Conservation (phyloP, 2,888 invertebrate genomes). For the Dryadula phaetusa region DNA sequence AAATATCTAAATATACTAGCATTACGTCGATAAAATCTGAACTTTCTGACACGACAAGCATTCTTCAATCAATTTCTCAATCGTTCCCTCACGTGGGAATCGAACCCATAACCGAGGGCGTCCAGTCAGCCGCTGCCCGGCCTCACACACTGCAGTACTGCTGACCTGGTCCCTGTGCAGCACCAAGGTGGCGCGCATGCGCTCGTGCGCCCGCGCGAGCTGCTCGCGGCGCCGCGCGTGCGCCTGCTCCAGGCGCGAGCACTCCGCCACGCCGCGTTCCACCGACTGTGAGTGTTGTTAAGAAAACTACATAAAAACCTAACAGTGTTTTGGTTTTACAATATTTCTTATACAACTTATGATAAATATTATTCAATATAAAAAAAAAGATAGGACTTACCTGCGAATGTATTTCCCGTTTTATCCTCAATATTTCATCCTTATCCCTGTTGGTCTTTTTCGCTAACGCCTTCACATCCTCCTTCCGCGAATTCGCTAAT, state of each 20-base stretch:
- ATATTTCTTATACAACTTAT: no score
- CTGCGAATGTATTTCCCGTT: slow-evolving; percentile 89
- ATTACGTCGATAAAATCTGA: no score
- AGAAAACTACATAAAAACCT: no score
- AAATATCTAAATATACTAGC: no score
- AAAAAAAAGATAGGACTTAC: slow-evolving; percentile 49
- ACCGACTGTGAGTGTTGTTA: slow-evolving; percentile 88
- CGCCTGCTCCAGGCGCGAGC: slow-evolving; percentile 90
- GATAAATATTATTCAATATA: no score
- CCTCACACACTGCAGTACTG: no score
- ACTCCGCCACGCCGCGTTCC: slow-evolving; percentile 94
- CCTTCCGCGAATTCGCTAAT: slow-evolving; percentile 92
- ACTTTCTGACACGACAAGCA: no score
- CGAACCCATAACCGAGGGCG: no score
- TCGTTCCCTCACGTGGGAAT: no score
- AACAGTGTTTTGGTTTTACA: no score
- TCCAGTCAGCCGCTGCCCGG: no score
- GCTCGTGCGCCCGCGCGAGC: slow-evolving; percentile 91
- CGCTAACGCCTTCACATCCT: slow-evolving; percentile 93
- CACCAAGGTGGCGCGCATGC: slow-evolving; percentile 87
- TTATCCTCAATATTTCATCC: slow-evolving; percentile 94
- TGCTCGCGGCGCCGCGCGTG: slow-evolving; percentile 91
- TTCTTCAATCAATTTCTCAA: no score
- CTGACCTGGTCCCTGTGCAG: slow-evolving; percentile 71
- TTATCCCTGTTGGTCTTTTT: slow-evolving; percentile 96